Base-by-base conservation (phyloP, 2,888 invertebrate genomes). In the Elmis aenea region DNA sequence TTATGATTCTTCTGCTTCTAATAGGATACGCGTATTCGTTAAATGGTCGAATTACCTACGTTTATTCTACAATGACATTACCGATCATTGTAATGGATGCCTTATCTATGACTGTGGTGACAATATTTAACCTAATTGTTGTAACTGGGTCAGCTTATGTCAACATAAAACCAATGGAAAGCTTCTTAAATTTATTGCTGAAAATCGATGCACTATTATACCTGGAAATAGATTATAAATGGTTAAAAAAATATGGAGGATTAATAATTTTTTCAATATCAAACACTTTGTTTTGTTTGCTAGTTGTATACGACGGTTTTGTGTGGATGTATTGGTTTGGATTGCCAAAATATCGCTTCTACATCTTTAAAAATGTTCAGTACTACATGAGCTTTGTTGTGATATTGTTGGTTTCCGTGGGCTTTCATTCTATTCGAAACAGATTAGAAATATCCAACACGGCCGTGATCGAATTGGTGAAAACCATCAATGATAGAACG, bases 151-250 rank as follows among this genome's bases (percentile, higher is more conserved):
- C 8, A 15, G 36, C 41, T 5, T 16, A 25, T 22, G 25, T 24
- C 3, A 16, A 16, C 8, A 10, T n/a, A 2, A 22, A 36, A 33
- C 3, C 5, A 1, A 33, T 8, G 6, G 26, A 36, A 5, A 14
- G 18, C n/a, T 10, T 36, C 8, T 16, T 41, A 13, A 32, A 23
- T n/a, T 36, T 29, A 1, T 9, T 41, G 5, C 15, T 41, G 6
- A 28, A 28, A 22, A 41, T 36, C 33, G 41, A 41, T 15, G 33
- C 37, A 33, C 37, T 27, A 15, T 12, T 41, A n/a, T 32, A 41
- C 11, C 25, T 18, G 6, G n/a, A n/a, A n/a, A n/a, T n/a, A n/a
- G n/a, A n/a, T n/a, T n/a, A n/a, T n/a, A 41, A 41, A 26, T 20
- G 33, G n/a, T 28, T 18, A 12, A 23, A 22, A 13, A 32, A 36